Percentiles rank a stretch among this genome's conserved stretches.
These are phyloP conservation scores for Taenioides sp. DNA, from an alignment of 2,797 vertebrate species.

Conservation along the genomic window DNA sequence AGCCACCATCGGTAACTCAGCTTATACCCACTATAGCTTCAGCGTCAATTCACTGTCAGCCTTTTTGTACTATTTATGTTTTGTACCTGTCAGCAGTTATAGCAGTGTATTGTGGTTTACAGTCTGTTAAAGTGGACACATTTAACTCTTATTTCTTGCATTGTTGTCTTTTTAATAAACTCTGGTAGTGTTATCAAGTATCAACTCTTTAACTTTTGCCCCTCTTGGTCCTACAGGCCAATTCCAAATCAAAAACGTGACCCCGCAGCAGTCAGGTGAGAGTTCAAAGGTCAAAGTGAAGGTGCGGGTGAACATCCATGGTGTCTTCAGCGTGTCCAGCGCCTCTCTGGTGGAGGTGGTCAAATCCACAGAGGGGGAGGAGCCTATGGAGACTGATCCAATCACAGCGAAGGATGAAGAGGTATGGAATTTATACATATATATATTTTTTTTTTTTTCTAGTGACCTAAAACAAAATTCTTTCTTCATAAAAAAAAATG, in stretches of 20 bases:
- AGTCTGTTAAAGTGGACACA: no score
- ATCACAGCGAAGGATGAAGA: slow-evolving; percentile 87
- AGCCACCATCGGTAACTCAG: slow-evolving; percentile 85
- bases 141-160: neutral
- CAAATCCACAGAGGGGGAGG: slow-evolving; percentile 89
- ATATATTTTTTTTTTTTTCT: no score
- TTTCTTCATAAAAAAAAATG: no score
- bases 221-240: slow-evolving; percentile 79
- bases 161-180: neutral
- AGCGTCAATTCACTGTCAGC: neutral
- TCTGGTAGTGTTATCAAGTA: neutral
- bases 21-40: neutral
- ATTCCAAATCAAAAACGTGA: slow-evolving; percentile 93
- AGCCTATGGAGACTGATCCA: slow-evolving; percentile 95
- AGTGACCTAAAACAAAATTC: no score
- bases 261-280: slow-evolving; percentile 91
- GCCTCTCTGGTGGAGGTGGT: slow-evolving; percentile 94
- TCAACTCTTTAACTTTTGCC: neutral
- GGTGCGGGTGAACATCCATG: slow-evolving; percentile 94
- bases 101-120: no score
- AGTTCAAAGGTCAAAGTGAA: slow-evolving; percentile 98
- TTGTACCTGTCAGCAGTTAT: no score
- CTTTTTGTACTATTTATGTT: neutral
- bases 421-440: slow-evolving; percentile 72
- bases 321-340: slow-evolving; percentile 95